Conservation (phyloP, 2,113 vertebrate genomes). For the Pipra filicauda region DNA sequence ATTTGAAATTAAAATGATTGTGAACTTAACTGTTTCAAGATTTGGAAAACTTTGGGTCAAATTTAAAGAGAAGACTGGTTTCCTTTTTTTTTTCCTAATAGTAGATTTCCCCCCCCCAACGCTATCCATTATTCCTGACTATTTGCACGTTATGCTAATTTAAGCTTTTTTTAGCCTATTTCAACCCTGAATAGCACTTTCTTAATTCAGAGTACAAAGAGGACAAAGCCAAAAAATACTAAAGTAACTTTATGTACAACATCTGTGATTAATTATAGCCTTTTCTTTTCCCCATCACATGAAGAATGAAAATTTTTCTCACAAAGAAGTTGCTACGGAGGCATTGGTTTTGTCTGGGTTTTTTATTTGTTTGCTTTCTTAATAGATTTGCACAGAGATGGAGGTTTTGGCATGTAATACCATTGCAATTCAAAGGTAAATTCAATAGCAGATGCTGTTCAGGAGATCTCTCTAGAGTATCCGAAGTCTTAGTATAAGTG, state of each 20-base stretch:
- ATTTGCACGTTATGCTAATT: background rate
- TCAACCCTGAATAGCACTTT: background rate
- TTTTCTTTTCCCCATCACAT: background rate
- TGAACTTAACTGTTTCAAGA: background rate
- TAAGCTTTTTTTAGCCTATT: background rate
- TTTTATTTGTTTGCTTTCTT: background rate
- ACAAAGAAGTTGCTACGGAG: background rate
- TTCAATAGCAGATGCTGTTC: background rate
- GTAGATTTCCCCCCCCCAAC: background rate
- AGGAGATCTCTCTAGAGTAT: background rate
- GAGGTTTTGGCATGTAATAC: background rate
- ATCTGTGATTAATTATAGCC: background rate
- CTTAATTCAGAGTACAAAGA: background rate
- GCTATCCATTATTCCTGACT: background rate
- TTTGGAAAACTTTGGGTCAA: background rate
- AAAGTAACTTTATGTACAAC: background rate
- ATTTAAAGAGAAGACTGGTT: background rate
- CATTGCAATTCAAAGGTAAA: background rate
- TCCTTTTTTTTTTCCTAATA: background rate
- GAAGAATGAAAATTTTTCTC: background rate
- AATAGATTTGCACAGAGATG: background rate
- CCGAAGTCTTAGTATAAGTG: background rate
- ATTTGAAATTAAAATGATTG: background rate
- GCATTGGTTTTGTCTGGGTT: background rate
- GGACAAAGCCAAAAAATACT: background rate